Percentiles rank a stretch among this genome's conserved stretches.
Conservation (phyloP, 2,113 vertebrate genomes). For the Grallaria varia region DNA sequence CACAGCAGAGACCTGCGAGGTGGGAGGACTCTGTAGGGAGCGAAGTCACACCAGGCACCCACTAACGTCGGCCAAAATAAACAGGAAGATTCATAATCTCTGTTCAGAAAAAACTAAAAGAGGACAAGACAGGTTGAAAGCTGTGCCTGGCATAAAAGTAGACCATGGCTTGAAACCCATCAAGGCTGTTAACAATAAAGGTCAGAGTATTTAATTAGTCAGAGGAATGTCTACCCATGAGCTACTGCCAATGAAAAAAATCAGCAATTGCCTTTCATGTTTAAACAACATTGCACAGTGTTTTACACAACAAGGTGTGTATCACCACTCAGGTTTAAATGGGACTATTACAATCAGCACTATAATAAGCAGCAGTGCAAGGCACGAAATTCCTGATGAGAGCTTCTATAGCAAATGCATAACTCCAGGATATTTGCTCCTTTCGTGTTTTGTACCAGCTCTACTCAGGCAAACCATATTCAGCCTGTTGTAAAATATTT, state of each 20-base stretch:
- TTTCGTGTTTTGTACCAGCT: not conserved
- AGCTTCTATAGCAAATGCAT: not conserved
- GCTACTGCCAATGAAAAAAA: not conserved
- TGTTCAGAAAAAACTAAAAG: not conserved
- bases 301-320: conserved; percentile 23
- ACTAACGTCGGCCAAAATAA: not conserved
- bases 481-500: not conserved
- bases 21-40: not conserved
- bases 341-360: not conserved
- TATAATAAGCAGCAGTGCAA: not conserved
- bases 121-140: not conserved
- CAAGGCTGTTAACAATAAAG: not conserved
- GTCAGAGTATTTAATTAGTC: conserved; percentile 10
- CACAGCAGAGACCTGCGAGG: not conserved
- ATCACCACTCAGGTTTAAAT: not conserved
- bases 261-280: conserved; percentile 13
- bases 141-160: not conserved
- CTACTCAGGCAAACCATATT: not conserved
- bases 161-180: not conserved
- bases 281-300: not conserved
- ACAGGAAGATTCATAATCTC: not conserved
- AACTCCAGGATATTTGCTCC: not conserved
- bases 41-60: not conserved
- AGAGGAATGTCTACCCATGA: not conserved
- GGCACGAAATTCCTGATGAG: not conserved